Percentiles rank a stretch among this genome's conserved stretches.
Conservation (phyloP, 2,888 invertebrate species). For the Fragum whitleyi region DNA sequence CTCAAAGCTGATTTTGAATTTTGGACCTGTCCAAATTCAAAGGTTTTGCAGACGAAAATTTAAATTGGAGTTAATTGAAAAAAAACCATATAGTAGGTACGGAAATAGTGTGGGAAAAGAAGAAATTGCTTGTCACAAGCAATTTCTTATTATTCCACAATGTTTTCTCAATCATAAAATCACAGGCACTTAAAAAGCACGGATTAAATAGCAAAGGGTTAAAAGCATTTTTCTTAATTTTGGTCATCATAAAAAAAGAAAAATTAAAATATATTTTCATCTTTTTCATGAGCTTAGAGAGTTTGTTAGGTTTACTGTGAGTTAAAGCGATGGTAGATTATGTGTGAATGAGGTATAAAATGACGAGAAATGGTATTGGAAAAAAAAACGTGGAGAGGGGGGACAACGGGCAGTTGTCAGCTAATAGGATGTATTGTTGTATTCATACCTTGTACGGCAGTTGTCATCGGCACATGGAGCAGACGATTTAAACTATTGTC, state of each 20-base stretch:
- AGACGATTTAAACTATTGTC: too few relatives aligned
- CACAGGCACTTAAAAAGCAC: too few relatives aligned
- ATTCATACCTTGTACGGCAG: constrained; percentile 35
- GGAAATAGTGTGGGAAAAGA: constrained; percentile 6
- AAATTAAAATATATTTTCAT: neutral
- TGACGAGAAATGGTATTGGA: constrained; percentile 23
- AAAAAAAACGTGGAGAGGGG: neutral
- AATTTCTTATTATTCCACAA: neutral
- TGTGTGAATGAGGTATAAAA: constrained; percentile 1
- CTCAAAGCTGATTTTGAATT: too few relatives aligned
- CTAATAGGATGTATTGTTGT: constrained; percentile 11
- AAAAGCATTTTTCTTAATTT: too few relatives aligned
- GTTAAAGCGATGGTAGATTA: neutral
- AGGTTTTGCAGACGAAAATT: too few relatives aligned
- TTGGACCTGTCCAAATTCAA: too few relatives aligned
- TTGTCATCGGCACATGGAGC: constrained; percentile 18
- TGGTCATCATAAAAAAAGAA: too few relatives aligned
- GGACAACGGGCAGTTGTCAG: constrained; percentile 27
- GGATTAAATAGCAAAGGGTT: too few relatives aligned
- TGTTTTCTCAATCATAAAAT: too few relatives aligned
- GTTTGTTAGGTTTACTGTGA: neutral
- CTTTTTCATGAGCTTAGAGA: neutral
- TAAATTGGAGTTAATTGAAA: too few relatives aligned
- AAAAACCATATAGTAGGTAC: too few relatives aligned
- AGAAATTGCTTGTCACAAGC: constrained; percentile 11